phyloP scores from a whole-genome alignment of 23 tunicate species.

The Trididemnum nubilum region DNA sequence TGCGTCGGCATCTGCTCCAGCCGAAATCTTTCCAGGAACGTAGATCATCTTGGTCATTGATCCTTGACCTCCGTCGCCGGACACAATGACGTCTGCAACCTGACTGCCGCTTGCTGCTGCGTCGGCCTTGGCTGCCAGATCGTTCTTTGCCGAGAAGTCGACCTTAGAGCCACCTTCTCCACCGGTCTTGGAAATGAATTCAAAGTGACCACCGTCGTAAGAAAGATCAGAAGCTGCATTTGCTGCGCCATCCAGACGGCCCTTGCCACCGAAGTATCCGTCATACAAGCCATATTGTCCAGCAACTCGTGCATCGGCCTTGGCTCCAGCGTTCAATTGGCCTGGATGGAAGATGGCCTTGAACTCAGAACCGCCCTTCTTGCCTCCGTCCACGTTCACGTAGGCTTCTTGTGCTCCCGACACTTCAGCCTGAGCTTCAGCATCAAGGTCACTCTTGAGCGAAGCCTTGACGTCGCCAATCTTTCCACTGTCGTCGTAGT shows the following conservation, averaged over 20 bases:
- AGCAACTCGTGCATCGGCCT: background rate
- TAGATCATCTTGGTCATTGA: background rate
- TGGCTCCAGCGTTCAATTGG: background rate
- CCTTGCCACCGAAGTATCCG: constrained; percentile 25
- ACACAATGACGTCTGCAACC: background rate
- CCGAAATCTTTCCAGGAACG: constrained; percentile 11
- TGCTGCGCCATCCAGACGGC: background rate
- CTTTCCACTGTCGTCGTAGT: constrained; percentile 1
- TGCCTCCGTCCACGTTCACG: constrained; percentile 24
- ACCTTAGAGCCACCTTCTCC: background rate
- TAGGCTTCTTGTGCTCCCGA: constrained; percentile 3
- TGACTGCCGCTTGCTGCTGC: constrained; percentile 26
- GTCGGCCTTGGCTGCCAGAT: constrained; percentile 6
- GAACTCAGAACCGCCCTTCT: constrained; percentile 5
- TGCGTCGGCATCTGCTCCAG: constrained; percentile 9
- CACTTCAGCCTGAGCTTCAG: background rate
- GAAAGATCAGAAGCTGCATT: background rate
- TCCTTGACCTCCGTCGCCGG: background rate
- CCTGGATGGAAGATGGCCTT: constrained; percentile 16
- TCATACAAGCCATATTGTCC: constrained; percentile 4
- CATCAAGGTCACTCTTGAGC: constrained; percentile 11
- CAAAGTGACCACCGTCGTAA: constrained; percentile 11
- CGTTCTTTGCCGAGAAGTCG: constrained; percentile 12
- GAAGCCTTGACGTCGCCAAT: constrained; percentile 9
- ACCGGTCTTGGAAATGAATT: constrained; percentile 25